phyloP scores from a whole-genome alignment of 1,140 invertebrate genomes.

The roundworm (Caenorhabditis elegans) region DNA sequence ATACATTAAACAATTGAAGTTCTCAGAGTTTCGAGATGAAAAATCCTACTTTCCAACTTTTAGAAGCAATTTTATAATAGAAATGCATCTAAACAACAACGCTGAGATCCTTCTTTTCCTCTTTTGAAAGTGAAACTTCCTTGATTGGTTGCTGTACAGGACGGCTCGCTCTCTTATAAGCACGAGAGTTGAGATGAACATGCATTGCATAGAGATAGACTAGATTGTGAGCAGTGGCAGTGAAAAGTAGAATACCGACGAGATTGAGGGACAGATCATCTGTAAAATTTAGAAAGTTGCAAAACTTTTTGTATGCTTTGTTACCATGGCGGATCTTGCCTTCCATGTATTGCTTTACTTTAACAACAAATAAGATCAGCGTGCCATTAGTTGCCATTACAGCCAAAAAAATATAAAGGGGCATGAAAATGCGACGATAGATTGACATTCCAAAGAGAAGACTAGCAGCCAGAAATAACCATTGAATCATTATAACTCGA shows the following conservation, averaged over 20 bases:
- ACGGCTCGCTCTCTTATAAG: no score
- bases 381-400: constrained; percentile 4
- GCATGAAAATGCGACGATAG: neutral
- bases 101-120: neutral
- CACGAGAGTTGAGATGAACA: neutral
- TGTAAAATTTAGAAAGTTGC: neutral
- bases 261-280: neutral
- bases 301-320: neutral
- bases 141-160: no score
- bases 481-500: neutral
- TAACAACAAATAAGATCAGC: neutral
- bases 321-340: neutral
- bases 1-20: no score
- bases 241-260: neutral
- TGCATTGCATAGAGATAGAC: neutral
- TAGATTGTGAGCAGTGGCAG: neutral
- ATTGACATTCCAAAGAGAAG: neutral
- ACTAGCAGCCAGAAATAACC: neutral
- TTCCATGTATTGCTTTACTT: neutral
- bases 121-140: no score
- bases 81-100: neutral
- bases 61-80: neutral
- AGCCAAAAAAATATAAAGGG: neutral
- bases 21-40: no score
- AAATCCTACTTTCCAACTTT: neutral